phyloP scores from a whole-genome alignment of 2,113 vertebrate species.

The Triplophysa dalaica region DNA sequence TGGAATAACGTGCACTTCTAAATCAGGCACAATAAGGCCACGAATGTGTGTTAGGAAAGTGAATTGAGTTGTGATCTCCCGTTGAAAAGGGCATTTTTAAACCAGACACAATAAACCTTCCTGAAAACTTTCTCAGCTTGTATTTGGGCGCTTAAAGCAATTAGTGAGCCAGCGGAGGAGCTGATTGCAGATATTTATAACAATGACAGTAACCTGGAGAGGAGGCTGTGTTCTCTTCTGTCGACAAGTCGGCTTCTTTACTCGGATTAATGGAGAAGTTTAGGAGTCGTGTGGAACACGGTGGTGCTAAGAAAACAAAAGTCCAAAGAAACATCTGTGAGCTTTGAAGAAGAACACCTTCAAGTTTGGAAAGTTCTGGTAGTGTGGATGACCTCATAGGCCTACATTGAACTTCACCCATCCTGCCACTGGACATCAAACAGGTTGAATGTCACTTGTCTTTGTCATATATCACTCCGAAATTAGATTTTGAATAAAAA shows the following conservation, averaged over 20 bases:
- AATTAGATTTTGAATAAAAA: too few relatives aligned
- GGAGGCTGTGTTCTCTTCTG: conserved; percentile 30
- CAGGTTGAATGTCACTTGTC: not conserved
- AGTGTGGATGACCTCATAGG: not conserved
- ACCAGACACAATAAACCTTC: conserved; percentile 19
- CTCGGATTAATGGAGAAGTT: conserved; percentile 38
- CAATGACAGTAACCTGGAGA: conserved; percentile 62
- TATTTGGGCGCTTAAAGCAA: conserved; percentile 69
- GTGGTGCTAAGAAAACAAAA: not conserved
- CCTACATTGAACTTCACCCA: not conserved
- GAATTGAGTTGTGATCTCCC: not conserved
- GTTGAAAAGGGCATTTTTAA: not conserved
- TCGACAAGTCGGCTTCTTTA: conserved; percentile 48
- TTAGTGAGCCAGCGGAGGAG: conserved; percentile 69
- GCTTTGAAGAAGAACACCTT: not conserved
- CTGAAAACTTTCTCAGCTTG: conserved; percentile 48
- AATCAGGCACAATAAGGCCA: too few relatives aligned
- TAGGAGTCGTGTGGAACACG: conserved; percentile 22
- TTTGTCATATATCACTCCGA: too few relatives aligned
- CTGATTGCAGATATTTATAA: conserved; percentile 75
- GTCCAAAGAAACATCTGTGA: not conserved
- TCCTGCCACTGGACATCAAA: not conserved
- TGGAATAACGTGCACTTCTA: too few relatives aligned
- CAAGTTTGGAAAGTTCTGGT: not conserved
- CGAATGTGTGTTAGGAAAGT: not conserved